Base-by-base conservation (phyloP, 1,140 invertebrate species). In the Zaprionus inermis region DNA sequence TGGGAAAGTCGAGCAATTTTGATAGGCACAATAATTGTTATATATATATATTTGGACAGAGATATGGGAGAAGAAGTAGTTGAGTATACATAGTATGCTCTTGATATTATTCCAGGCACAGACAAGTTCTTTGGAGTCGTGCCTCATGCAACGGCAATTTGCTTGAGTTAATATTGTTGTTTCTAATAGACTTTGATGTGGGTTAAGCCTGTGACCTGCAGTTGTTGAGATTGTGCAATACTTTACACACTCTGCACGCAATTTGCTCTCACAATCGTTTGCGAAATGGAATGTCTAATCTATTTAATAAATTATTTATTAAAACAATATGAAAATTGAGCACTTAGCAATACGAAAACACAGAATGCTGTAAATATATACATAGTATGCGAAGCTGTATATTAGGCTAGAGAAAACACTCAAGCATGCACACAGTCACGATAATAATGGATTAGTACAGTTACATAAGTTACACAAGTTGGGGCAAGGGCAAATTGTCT, bases 201-300 rank as follows among this genome's bases (percentile, higher is more conserved):
- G 22, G 20, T 20, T 12, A n/a, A 49, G 18, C 12, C 12, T 22
- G 10, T 22, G 10, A 9, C 9, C 44, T 20, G 44, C 18, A 18
- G 44, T 49, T 49, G 44, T 49, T 49, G 3, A 18, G 11, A 3
- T 11, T 49, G 44, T 22, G 20, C 24, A 67, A 22, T 67, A 32
- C 41, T 55, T 64, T 51, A 38, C 28, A 5, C 24, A 28, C 24
- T 5, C 24, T 28, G 24, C 24, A 28, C 24, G 24, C 3, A 28
- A 28, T 28, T 28, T 61, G 36, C n/a, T n/a, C n/a, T n/a, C n/a
- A n/a, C n/a, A n/a, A n/a, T n/a, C n/a, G n/a, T 76, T 74, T 79
- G 67, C 51, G 51, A 78, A 77, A 71, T 32, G 57, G 58, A 70
- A 64, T 67, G 69, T 49, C 70, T 71, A 79, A 54, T 57, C 69